Base-by-base conservation (phyloP, 1,140 invertebrate species). In the Diorhabda sublineata region DNA sequence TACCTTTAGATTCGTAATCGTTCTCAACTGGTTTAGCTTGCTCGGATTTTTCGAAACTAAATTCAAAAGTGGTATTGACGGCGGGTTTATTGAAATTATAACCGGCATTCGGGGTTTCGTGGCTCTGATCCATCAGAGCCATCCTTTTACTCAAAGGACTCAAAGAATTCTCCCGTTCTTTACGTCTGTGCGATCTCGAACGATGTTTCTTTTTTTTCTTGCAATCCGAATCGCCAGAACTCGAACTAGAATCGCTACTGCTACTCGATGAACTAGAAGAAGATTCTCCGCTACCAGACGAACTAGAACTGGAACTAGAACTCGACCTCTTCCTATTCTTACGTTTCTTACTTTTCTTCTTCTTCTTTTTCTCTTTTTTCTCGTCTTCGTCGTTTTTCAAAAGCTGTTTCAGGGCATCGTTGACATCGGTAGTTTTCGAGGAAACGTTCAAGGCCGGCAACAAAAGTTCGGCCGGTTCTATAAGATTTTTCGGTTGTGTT, bases 121-220 rank as follows among this genome's bases (percentile, higher is more conserved):
- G 78, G 2, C 76, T 72, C 45, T 86, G 85, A 70, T 86, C 86
- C 72, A 87, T 82, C 82, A 87, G 82, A 8, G 88, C 90, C 90
- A 92, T 92, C 5, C 91, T 86, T 77, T 92, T 92, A 77, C 91
- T 92, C 4, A 92, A 81, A 6, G 91, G 91, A 45, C 91, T 92
- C 47, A 92, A 79, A 0, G 91, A 93, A 3, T 86, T 85, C 61
- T 91, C 71, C 3, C 71, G 87, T 71, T 90, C 88, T 79, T 90
- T 90, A 71, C 86, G 85, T 79, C 79, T 68, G 64, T 69, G 67
- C 9, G 69, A 67, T 26, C 69, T 82, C 42, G 84, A 85, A 45
- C 85, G 82, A 64, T 84, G 84, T 67, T 90, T 90, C 73, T 89
- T 87, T 4, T 82, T 82, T 75, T 87, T 86, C 77, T 87, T 86